Evolutionary conservation across 2,888 invertebrate species (phyloP).

Genomic region (Caenorhabditis sp.): DNA sequence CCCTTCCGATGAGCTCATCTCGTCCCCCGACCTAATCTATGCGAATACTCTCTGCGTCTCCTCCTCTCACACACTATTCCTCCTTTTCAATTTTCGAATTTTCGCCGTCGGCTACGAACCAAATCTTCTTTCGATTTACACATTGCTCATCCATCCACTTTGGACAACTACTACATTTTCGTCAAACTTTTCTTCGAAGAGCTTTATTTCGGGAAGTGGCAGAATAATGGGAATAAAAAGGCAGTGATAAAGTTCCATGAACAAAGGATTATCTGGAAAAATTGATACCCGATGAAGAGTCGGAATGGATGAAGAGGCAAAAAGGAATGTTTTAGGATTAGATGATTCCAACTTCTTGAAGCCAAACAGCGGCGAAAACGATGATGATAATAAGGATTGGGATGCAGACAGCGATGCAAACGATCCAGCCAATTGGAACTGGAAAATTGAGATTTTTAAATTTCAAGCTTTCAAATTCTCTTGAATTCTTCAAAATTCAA

Average conservation of each 20-base stretch:
- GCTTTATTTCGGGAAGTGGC: background rate
- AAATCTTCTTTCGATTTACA: constrained; percentile 62
- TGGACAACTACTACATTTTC: background rate
- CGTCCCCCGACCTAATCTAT: constrained; percentile 52
- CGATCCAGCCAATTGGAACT: constrained; percentile 69
- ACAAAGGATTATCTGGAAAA: background rate
- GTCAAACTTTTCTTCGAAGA: constrained; percentile 10
- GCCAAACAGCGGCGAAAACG: constrained; percentile 80
- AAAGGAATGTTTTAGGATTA: background rate
- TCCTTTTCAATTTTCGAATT: constrained; percentile 17
- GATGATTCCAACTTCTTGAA: constrained; percentile 77
- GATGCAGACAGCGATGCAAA: constrained; percentile 75
- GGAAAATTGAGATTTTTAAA: background rate
- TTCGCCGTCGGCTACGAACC: constrained; percentile 45
- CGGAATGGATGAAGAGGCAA: background rate
- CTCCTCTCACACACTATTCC: constrained; percentile 4
- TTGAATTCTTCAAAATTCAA: background rate
- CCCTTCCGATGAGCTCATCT: constrained; percentile 30
- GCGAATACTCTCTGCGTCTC: constrained; percentile 51
- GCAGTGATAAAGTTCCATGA: constrained; percentile 24
- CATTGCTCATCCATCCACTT: background rate
- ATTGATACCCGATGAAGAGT: constrained; percentile 23
- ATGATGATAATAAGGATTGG: constrained; percentile 78
- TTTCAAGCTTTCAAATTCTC: background rate
- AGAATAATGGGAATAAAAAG: constrained; percentile 10